These are phyloP conservation scores for Drosophila seguyi DNA, from an alignment of 1,140 invertebrate genomes.

Conservation along the genomic window DNA sequence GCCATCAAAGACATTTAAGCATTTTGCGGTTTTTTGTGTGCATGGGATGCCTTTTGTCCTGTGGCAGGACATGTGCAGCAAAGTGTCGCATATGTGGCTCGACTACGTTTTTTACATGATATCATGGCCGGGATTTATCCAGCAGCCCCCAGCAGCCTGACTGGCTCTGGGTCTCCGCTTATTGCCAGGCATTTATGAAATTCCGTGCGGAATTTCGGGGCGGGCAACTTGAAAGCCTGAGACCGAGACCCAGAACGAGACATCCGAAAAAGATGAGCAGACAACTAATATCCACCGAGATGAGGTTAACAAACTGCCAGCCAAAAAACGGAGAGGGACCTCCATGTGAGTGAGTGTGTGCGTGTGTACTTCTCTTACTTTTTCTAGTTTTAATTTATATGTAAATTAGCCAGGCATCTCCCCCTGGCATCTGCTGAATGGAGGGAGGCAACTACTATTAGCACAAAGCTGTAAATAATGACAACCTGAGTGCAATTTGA, in stretches of 20 bases:
- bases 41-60: slow-evolving; percentile 53
- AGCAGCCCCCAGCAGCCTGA: slow-evolving; percentile 12
- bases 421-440: slow-evolving; percentile 25
- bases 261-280: slow-evolving; percentile 16
- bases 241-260: slow-evolving; percentile 27
- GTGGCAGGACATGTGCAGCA: slow-evolving; percentile 67
- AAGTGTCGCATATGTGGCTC: slow-evolving; percentile 66
- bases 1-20: slow-evolving; percentile 81
- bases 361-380: slow-evolving; percentile 29
- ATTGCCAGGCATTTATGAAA: slow-evolving; percentile 75
- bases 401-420: slow-evolving; percentile 73
- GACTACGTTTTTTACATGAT: slow-evolving; percentile 45
- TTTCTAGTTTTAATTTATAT: slow-evolving; percentile 82
- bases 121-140: slow-evolving; percentile 52
- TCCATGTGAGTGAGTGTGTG: slow-evolving; percentile 40
- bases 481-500: slow-evolving; percentile 71
- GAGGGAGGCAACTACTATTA: slow-evolving; percentile 63
- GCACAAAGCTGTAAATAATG: slow-evolving; percentile 76
- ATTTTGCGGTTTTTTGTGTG: slow-evolving; percentile 76
- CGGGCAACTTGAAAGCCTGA: slow-evolving; percentile 57
- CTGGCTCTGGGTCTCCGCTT: slow-evolving; percentile 37
- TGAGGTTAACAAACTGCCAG: slow-evolving; percentile 67
- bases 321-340: slow-evolving; percentile 6
- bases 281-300: slow-evolving; percentile 30
- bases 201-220: slow-evolving; percentile 67